Evolutionary conservation across 2,113 vertebrate species (phyloP), one percentile per base, ranked within the genome.

Genomic region (Mormyrus iriodes): DNA sequence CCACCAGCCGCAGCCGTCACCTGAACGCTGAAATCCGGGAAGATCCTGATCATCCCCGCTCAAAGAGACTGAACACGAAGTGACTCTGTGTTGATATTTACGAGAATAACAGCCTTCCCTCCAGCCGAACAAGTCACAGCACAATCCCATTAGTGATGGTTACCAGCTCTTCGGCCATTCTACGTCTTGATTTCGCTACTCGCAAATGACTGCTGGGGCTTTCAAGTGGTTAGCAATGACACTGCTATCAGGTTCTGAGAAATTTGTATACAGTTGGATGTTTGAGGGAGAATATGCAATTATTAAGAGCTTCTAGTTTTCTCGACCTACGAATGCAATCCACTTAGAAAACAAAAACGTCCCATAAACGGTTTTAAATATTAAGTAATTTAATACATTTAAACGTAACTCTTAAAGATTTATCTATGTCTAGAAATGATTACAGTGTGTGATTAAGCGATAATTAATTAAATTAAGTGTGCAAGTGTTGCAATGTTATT

Each of bases 21-120:
- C 96, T 99, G 98, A 95, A 98, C 97, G 95, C 97, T 99, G 97
- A 99, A 99, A 97, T 98, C 97, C 96, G 97, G 98, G 96, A 98
- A 98, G 96, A 99, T 99, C 95, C 98, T 97, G 97, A 99, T 99
- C 98, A 99, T 99, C 95, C 95, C 97, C 93, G 95, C 94, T 93
- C 94, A 93, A 89, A 90, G 92, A 90, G 85, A 76, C 90, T 89
- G 88, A 93, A 91, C 89, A 92, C 86, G 90, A 91, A 92, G 88
- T 91, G 93, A 95, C 93, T 94, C 93, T 95, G 92, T 93, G 94
- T 92, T 69, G 90, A 91, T 88, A 55, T 91, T 65, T 48, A 88
- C 92, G 90, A 91, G 93, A 90, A 93, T 92, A 93, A 93, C 93
- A 94, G 90, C 93, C 94, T 93, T 94, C 94, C 93, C 95, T 96